A percentile compares a stretch with the other conserved stretches of the same genome.
phyloP scores from a whole-genome alignment of 2,113 vertebrate species.

The Tichodroma muraria region DNA sequence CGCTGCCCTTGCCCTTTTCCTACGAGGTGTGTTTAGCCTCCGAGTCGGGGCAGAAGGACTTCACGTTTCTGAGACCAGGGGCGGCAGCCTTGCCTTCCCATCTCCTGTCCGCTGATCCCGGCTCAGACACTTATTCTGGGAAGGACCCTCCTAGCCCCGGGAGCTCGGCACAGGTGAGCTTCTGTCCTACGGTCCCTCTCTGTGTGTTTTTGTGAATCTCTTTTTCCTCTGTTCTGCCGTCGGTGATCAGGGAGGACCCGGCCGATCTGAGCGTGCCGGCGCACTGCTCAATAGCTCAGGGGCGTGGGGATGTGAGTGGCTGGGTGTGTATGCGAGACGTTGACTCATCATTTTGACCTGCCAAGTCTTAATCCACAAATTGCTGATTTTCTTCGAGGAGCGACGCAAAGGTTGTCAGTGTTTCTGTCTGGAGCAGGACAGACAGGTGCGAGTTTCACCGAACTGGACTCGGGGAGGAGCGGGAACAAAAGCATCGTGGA shows the following conservation, averaged over 20 bases:
- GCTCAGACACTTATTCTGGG: not conserved
- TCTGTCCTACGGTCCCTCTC: fast-evolving
- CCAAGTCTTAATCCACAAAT: fast-evolving
- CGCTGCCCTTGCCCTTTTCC: constrained; percentile 14
- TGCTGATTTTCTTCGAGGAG: fast-evolving
- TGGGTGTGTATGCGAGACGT: fast-evolving
- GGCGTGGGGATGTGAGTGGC: fast-evolving
- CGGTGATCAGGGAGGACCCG: fast-evolving
- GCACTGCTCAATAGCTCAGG: fast-evolving
- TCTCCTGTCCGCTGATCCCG: not conserved
- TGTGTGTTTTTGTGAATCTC: fast-evolving
- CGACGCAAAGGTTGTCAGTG: fast-evolving
- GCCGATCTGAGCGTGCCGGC: fast-evolving
- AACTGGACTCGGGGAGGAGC: fast-evolving
- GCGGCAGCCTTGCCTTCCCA: not conserved
- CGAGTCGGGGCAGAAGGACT: not conserved
- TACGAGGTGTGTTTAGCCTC: constrained; percentile 41
- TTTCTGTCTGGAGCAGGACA: not conserved
- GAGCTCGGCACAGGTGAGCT: not conserved
- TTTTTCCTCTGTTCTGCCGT: fast-evolving
- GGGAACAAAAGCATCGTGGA: fast-evolving
- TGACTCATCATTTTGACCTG: not conserved
- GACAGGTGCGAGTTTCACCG: fast-evolving
- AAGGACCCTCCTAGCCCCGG: not conserved
- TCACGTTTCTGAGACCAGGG: not conserved